phyloP scores from a whole-genome alignment of 2,888 invertebrate genomes.

The Euzetes globulus region DNA sequence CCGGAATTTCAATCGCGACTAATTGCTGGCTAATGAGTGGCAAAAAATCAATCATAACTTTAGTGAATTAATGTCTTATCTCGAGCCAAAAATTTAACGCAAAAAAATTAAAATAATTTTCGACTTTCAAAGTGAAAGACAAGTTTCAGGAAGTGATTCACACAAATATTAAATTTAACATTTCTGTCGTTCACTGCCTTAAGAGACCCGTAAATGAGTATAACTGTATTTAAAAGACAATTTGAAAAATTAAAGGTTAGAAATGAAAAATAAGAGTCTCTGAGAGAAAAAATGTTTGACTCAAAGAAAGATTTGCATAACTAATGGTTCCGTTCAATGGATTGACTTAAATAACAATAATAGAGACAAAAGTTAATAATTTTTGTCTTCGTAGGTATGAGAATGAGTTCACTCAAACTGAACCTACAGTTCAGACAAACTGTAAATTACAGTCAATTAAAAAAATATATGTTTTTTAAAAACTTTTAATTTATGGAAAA shows the following conservation, averaged over 20 bases:
- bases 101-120: neutral
- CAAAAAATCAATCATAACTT: too few relatives aligned
- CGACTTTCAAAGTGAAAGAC: neutral
- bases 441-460: neutral
- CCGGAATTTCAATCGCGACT: too few relatives aligned
- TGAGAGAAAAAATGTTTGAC: neutral
- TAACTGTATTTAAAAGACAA: neutral
- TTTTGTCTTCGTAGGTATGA: neutral
- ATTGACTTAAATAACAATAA: neutral
- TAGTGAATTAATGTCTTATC: neutral
- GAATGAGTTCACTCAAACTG: constrained; percentile 8
- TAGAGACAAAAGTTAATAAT: neutral
- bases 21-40: too few relatives aligned
- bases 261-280: neutral
- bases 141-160: constrained; percentile 20
- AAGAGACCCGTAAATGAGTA: neutral
- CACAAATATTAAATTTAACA: neutral
- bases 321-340: constrained; percentile 6
- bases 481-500: too few relatives aligned
- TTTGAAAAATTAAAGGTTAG: neutral
- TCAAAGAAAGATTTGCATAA: constrained; percentile 4
- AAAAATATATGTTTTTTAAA: too few relatives aligned
- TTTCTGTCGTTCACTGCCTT: neutral
- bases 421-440: neutral
- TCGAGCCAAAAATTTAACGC: neutral